Base-by-base conservation (phyloP, 1,140 invertebrate species). In the Rhopalosiphum maidis region DNA sequence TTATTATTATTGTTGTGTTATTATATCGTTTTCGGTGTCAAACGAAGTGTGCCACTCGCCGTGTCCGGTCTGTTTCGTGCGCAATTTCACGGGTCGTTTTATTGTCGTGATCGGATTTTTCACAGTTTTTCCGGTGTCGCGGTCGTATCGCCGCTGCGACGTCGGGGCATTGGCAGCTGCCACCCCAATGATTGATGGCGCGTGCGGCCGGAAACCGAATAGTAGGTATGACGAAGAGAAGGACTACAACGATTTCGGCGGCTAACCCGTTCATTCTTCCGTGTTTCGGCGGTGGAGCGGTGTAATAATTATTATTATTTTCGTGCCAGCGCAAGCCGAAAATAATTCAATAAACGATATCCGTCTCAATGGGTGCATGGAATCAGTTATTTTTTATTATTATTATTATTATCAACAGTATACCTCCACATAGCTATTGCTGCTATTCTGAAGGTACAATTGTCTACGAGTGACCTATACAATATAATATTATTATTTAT, bases 71-170 rank as follows among this genome's bases (percentile, higher is more conserved):
- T n/a, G 89, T 90, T 68, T 43, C 55, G 54, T 60, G 88, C 37
- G 23, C 88, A 54, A 90, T 90, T 90, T 90, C 88, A 90, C 88
- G 88, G 51, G 15, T 90, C 88, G 54, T 90, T 90, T 90, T 90
- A 22, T 37, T 35, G 48, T 15, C 30, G 23, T 54, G 88, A 2
- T 11, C 54, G 51, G 54, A 89, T 89, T 89, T 89, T 89, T 89
- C 87, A 89, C 87, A 89, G 87, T 89, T 89, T 89, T 89, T 89
- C 87, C 88, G 88, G 88, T 90, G 88, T 41, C 54, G 88, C 25
- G 54, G 46, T 41, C 88, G 25, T 60, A 37, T 15, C 23, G 41
- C 41, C 5, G n/a, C 37, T 9, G 30, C 30, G 43, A 30, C 46
- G 46, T n/a, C 86, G 11, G 43, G n/a, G 8, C 83, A 41, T 41